Percentiles rank a stretch among this genome's conserved stretches.
Evolutionary conservation across 2,888 invertebrate species (phyloP).

Genomic region (Erannis defoliaria): DNA sequence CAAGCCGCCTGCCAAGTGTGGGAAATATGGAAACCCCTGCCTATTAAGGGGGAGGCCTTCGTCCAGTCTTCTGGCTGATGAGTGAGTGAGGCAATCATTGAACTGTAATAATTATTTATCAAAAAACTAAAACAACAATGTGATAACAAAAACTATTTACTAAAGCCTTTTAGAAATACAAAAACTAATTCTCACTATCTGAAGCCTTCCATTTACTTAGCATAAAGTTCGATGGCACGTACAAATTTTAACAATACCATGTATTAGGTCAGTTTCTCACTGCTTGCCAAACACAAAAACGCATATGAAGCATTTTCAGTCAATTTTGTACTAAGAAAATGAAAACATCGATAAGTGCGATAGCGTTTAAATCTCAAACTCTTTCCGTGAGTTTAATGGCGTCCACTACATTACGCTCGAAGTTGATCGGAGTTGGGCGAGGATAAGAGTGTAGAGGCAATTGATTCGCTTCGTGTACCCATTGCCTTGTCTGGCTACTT

Average conservation of each 20-base stretch:
- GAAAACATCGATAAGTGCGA: neutral
- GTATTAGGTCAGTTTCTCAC: constrained; percentile 34
- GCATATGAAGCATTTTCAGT: neutral
- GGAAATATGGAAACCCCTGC: too few relatives aligned
- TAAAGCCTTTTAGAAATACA: constrained; percentile 58
- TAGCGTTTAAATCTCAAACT: neutral
- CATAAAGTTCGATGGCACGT: constrained; percentile 56
- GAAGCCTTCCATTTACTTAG: constrained; percentile 70
- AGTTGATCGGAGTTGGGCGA: too few relatives aligned
- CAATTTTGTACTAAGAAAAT: neutral
- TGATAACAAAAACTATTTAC: constrained; percentile 59
- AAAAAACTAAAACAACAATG: constrained; percentile 48
- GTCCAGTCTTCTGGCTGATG: too few relatives aligned
- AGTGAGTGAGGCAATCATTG: too few relatives aligned
- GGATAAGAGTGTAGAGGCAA: too few relatives aligned
- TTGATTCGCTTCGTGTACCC: too few relatives aligned
- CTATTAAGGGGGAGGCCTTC: too few relatives aligned
- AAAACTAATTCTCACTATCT: constrained; percentile 54
- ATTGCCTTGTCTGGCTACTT: too few relatives aligned
- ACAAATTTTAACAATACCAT: constrained; percentile 37
- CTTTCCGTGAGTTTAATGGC: too few relatives aligned
- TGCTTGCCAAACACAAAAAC: constrained; percentile 2
- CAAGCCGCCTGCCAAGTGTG: too few relatives aligned
- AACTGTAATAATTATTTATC: too few relatives aligned
- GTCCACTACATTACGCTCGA: too few relatives aligned